Evolutionary conservation across 2,113 vertebrate species (phyloP).

Genomic region (Antidorcas marsupialis): DNA sequence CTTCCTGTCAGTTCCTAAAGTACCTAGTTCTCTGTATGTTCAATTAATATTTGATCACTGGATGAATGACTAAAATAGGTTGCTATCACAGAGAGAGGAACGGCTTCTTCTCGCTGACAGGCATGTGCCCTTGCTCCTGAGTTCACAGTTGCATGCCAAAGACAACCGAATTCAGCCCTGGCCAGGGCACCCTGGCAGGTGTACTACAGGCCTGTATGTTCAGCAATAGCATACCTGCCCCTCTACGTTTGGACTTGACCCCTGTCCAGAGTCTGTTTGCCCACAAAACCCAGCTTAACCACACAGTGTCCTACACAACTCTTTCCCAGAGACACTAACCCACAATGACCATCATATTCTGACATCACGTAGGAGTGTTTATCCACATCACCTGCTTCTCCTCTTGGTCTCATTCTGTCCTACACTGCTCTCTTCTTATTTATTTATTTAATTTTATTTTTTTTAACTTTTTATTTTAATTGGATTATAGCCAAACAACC

Average conservation of each 20-base stretch:
- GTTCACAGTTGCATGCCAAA: background rate
- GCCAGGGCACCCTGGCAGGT: background rate
- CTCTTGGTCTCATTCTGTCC: background rate
- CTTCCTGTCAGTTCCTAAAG: background rate
- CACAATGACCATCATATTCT: background rate
- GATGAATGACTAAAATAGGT: background rate
- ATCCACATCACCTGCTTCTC: background rate
- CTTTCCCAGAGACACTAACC: background rate
- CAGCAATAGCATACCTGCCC: too few relatives aligned
- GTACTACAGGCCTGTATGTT: rapidly evolving
- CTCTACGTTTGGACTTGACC: background rate
- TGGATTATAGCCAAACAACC: background rate
- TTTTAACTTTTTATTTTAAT: background rate
- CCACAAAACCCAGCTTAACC: background rate
- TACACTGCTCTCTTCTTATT: background rate
- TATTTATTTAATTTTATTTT: background rate
- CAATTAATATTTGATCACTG: background rate
- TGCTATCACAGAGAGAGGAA: background rate
- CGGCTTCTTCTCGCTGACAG: background rate
- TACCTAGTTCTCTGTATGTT: background rate
- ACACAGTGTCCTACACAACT: background rate
- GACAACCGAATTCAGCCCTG: background rate
- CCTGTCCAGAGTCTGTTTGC: background rate
- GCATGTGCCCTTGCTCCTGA: background rate
- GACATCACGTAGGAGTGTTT: background rate